A percentile compares a stretch with the other conserved stretches of the same genome.
Conservation (phyloP, 2,113 vertebrate species). For the Brienomyrus brachyistius region DNA sequence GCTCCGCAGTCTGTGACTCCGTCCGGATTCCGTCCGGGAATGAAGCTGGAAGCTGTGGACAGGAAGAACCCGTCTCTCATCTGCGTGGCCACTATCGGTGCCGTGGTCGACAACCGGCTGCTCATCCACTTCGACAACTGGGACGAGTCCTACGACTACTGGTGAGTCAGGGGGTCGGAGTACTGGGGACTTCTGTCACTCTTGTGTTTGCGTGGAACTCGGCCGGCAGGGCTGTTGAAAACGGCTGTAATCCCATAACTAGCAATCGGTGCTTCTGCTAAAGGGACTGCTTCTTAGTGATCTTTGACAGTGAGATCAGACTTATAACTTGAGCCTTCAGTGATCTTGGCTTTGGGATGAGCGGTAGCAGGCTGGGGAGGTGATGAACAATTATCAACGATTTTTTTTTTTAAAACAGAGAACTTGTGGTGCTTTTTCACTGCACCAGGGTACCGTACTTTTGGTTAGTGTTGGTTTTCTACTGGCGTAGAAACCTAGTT, state of each 20-base stretch:
- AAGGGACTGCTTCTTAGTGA: neutral
- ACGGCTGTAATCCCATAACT: neutral
- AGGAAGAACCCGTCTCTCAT: conserved; percentile 76
- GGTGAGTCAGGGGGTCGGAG: conserved; percentile 53
- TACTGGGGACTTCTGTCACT: neutral
- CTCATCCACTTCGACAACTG: conserved; percentile 85
- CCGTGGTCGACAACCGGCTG: conserved; percentile 76
- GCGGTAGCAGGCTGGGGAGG: neutral
- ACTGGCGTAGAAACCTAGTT: neutral
- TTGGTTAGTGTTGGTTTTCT: neutral
- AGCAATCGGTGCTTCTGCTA: neutral
- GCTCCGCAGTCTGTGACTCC: conserved; percentile 69
- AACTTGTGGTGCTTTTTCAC: neutral
- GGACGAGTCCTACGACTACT: conserved; percentile 83
- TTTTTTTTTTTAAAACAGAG: neutral
- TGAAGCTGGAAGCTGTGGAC: conserved; percentile 86
- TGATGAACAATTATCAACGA: neutral
- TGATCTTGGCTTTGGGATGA: neutral
- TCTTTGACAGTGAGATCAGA: neutral
- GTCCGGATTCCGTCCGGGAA: conserved; percentile 77
- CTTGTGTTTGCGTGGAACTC: neutral
- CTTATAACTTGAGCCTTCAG: neutral
- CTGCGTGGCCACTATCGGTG: conserved; percentile 72
- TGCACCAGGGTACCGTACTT: neutral
- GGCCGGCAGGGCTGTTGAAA: neutral